Base-by-base conservation (phyloP, 2,113 vertebrate species). In the Paramormyrops kingsleyae region DNA sequence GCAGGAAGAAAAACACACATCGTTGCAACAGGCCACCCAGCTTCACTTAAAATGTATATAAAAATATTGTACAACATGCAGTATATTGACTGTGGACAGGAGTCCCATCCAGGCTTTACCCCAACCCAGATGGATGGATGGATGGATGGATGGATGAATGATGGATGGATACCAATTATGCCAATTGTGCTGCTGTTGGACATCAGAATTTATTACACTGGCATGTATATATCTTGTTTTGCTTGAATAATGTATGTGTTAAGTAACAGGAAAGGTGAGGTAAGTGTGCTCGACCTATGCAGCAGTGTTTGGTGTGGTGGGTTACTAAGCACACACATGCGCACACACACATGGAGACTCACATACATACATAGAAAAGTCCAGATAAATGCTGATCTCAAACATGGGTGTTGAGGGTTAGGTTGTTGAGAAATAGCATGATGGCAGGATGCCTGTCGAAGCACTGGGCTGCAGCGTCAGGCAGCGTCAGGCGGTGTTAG, bases 401-500 rank as follows among this genome's bases (percentile, higher is more conserved):
- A n/a, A 66, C 62, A 27, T 4, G 9, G 62, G n/a, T 27, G 21
- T 10, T 70, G 27, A 70, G n/a, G n/a, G 66, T 35, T 74, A 35
- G 31, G 66, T 12, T 31, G 4, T 13, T 9, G 53, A 56, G 19
- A 21, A 56, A 56, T 21, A 56, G 19, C 56, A 62, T 9, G 70
- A 31, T 77, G 70, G 13, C 31, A 77, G 35, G 70, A 27, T 31
- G n/a, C n/a, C 70, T 77, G 70, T 39, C 3, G 35, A 39, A 39
- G n/a, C 9, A 2, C 9, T 13, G 62, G 10, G 10, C n/a, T 31
- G 62, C 9, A 70, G 62, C 5, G n/a, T 4, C 52, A 66, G 59
- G 21, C 1, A 0, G 21, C 0, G 5, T 59, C 21, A 52, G 56
- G 56, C 1, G 0, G 7, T 0, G 6, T 59, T 0, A n/a, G 56